phyloP scores from a whole-genome alignment of 2,113 vertebrate genomes.

The Heteronetta atricapilla region DNA sequence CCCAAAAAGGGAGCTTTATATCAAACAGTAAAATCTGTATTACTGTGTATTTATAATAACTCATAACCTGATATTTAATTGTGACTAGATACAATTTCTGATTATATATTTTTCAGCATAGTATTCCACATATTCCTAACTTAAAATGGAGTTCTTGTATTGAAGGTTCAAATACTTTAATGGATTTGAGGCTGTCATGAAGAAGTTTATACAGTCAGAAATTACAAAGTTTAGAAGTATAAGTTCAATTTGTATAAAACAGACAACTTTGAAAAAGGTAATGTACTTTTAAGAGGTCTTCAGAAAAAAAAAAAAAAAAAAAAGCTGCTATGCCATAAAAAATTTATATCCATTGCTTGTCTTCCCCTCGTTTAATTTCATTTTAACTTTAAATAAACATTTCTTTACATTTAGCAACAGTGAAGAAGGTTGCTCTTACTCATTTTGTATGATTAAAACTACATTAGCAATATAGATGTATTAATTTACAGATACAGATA shows the following conservation, averaged over 20 bases:
- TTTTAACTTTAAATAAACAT: conserved; percentile 76
- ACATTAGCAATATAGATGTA: conserved; percentile 79
- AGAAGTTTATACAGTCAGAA: conserved; percentile 67
- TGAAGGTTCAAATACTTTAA: conserved; percentile 71
- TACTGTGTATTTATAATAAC: conserved; percentile 55
- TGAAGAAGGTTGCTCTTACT: conserved; percentile 67
- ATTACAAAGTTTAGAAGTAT: conserved; percentile 66
- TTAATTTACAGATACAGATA: conserved; percentile 83
- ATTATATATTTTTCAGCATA: conserved; percentile 37
- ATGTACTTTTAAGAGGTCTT: conserved; percentile 48
- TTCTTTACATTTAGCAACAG: conserved; percentile 69
- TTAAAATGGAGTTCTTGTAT: conserved; percentile 54
- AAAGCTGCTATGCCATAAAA: conserved; percentile 54
- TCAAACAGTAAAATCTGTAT: conserved; percentile 47
- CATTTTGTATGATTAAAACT: conserved; percentile 80
- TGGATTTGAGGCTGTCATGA: conserved; percentile 60
- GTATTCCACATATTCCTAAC: conserved; percentile 32
- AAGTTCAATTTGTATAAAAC: conserved; percentile 67
- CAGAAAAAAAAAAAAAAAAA: conserved; percentile 13
- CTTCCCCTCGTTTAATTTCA: conserved; percentile 55
- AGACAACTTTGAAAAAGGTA: conserved; percentile 64
- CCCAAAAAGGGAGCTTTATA: conserved; percentile 44
- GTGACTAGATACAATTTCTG: conserved; percentile 52
- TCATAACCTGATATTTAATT: conserved; percentile 36
- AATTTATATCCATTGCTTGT: conserved; percentile 26